These are phyloP conservation scores for Eustalomyia histrio DNA, from an alignment of 2,888 invertebrate genomes.

Conservation along the genomic window DNA sequence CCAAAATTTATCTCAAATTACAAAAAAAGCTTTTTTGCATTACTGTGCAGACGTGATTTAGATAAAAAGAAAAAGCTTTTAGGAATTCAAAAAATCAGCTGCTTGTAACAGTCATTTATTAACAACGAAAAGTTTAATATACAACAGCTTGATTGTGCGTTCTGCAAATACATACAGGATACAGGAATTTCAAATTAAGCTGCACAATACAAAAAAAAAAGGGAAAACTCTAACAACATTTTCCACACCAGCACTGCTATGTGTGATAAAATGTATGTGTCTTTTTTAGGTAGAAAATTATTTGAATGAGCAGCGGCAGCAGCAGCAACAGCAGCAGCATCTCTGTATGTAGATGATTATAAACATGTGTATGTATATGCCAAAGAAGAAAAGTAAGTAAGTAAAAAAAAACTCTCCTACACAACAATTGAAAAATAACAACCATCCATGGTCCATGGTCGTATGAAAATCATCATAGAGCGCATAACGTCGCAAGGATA, in stretches of 20 bases:
- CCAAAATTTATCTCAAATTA: slow-evolving; percentile 3
- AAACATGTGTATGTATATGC: slow-evolving; percentile 32
- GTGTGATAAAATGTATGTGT: not conserved
- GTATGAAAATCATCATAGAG: slow-evolving; percentile 77
- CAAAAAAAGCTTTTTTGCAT: slow-evolving; percentile 45
- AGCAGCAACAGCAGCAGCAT: slow-evolving; percentile 62
- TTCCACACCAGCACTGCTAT: slow-evolving; percentile 45
- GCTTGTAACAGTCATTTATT: slow-evolving; percentile 32
- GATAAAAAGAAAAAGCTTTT: slow-evolving; percentile 48
- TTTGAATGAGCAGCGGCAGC: slow-evolving; percentile 60
- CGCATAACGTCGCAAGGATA: slow-evolving; percentile 80
- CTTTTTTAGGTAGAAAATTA: slow-evolving; percentile 43
- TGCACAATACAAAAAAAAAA: slow-evolving; percentile 54
- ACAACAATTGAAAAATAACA: slow-evolving; percentile 53
- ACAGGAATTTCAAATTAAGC: slow-evolving; percentile 63
- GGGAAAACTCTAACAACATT: slow-evolving; percentile 61
- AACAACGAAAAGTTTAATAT: not conserved
- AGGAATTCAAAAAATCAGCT: slow-evolving; percentile 52
- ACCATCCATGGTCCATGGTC: slow-evolving; percentile 76
- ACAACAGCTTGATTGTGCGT: slow-evolving; percentile 50
- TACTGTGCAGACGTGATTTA: slow-evolving; percentile 52
- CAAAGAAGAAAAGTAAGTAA: slow-evolving; percentile 53
- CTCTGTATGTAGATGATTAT: slow-evolving; percentile 14
- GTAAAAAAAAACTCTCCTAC: slow-evolving; percentile 58
- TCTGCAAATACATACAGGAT: slow-evolving; percentile 59